Conservation (phyloP, 1,140 invertebrate species). For the Drosophila pachea region DNA sequence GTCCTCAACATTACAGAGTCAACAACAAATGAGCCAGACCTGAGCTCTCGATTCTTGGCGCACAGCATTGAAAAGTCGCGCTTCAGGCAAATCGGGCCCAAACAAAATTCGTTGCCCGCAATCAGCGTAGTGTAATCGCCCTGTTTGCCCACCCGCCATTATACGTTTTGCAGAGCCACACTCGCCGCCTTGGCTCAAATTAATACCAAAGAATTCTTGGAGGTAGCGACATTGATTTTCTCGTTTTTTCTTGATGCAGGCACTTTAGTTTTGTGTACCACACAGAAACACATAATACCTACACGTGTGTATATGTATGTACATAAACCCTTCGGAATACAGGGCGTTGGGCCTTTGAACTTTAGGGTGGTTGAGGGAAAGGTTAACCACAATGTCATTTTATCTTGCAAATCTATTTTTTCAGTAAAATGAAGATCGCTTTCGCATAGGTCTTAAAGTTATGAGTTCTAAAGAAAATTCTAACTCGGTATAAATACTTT, state of each 20-base stretch:
- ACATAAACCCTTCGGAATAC: neutral
- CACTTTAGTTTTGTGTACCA: too few relatives aligned
- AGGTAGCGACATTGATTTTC: conserved; percentile 61
- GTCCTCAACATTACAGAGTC: conserved; percentile 63
- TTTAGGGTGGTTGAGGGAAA: too few relatives aligned
- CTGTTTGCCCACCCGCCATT: conserved; percentile 24
- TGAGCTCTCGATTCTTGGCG: conserved; percentile 5
- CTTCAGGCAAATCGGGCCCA: conserved; percentile 23
- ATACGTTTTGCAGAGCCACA: conserved; percentile 2
- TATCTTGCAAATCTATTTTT: too few relatives aligned
- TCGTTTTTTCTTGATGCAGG: conserved; percentile 1
- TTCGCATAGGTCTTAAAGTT: too few relatives aligned
- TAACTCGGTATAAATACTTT: too few relatives aligned
- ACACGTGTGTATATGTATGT: neutral
- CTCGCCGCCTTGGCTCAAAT: conserved; percentile 44
- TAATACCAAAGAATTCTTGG: conserved; percentile 29
- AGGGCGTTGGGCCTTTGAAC: too few relatives aligned
- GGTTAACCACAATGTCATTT: too few relatives aligned
- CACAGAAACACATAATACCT: neutral
- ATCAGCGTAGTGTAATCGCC: conserved; percentile 62
- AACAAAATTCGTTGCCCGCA: conserved; percentile 63
- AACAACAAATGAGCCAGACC: conserved; percentile 11
- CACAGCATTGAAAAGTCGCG: conserved; percentile 28
- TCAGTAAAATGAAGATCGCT: too few relatives aligned
- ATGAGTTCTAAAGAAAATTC: too few relatives aligned